Evolutionary conservation across 1,140 invertebrate genomes (phyloP).

Genomic region (Temnothorax longispinosus): DNA sequence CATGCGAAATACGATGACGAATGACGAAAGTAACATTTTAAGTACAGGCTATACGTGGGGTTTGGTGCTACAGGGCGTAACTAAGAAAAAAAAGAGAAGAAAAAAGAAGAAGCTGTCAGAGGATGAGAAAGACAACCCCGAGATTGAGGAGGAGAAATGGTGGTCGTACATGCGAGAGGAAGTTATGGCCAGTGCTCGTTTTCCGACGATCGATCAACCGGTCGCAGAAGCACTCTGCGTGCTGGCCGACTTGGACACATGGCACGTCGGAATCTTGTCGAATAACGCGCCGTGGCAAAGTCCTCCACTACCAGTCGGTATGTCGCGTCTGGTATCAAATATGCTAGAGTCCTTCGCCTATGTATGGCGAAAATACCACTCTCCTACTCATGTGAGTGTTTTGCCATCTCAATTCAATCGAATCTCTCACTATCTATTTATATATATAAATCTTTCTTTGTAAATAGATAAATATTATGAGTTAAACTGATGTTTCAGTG

Average conservation of each 20-base stretch:
- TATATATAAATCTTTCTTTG: neutral
- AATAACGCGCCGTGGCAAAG: constrained; percentile 75
- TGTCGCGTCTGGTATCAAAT: constrained; percentile 93
- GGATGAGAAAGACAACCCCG: constrained; percentile 32
- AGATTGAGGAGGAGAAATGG: constrained; percentile 74
- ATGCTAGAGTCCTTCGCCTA: constrained; percentile 94
- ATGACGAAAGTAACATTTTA: constrained; percentile 52
- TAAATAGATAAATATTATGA: neutral
- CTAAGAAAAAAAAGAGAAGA: constrained; percentile 73
- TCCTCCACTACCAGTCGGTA: constrained; percentile 87
- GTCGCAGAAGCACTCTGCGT: constrained; percentile 93
- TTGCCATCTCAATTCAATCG: neutral
- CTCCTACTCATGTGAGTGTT: constrained; percentile 89
- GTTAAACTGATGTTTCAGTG: constrained; percentile 88
- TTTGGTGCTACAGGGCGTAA: constrained; percentile 82
- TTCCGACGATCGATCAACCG: constrained; percentile 88
- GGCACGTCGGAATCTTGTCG: constrained; percentile 88
- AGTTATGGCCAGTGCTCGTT: constrained; percentile 77
- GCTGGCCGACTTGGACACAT: constrained; percentile 93
- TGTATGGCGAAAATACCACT: constrained; percentile 89
- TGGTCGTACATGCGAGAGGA: constrained; percentile 81
- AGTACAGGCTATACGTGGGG: constrained; percentile 80
- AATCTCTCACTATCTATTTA: neutral
- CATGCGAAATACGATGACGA: constrained; percentile 71
- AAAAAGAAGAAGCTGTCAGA: constrained; percentile 50